Evolutionary conservation across 1,140 invertebrate species (phyloP).

Genomic region (Metaphire vulgaris): DNA sequence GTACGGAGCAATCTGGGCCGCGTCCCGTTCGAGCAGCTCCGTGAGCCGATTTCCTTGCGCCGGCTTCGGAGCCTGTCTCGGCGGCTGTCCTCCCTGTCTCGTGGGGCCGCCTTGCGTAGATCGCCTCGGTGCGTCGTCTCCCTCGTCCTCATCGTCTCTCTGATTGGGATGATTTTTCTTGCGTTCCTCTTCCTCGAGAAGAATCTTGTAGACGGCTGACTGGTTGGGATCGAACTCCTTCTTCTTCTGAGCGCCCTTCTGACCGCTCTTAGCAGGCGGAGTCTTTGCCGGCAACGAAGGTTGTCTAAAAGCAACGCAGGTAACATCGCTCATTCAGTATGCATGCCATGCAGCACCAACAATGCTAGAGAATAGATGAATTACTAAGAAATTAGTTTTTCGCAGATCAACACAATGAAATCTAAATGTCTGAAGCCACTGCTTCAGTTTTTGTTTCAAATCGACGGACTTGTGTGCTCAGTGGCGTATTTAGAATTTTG

Average conservation of each 20-base stretch:
- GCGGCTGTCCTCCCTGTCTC: no score
- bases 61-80: neutral
- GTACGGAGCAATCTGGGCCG: neutral
- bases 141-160: neutral
- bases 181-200: constrained; percentile 14
- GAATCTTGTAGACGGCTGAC: constrained; percentile 10
- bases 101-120: neutral
- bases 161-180: neutral
- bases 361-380: no score
- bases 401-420: no score
- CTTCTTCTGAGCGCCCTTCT: neutral
- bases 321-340: no score
- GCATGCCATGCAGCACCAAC: no score
- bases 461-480: no score
- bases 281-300: neutral
- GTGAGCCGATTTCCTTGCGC: no score
- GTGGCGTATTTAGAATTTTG: no score
- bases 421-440: no score
- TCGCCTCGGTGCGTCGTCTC: neutral
- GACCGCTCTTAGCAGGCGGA: neutral
- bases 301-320: no score
- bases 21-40: constrained; percentile 6
- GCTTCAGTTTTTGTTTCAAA: no score
- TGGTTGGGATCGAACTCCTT: constrained; percentile 17
- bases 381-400: no score